Percentiles rank a stretch among this genome's conserved stretches.
Evolutionary conservation across 2,113 vertebrate genomes (phyloP).

Genomic region (Madoqua kirkii): DNA sequence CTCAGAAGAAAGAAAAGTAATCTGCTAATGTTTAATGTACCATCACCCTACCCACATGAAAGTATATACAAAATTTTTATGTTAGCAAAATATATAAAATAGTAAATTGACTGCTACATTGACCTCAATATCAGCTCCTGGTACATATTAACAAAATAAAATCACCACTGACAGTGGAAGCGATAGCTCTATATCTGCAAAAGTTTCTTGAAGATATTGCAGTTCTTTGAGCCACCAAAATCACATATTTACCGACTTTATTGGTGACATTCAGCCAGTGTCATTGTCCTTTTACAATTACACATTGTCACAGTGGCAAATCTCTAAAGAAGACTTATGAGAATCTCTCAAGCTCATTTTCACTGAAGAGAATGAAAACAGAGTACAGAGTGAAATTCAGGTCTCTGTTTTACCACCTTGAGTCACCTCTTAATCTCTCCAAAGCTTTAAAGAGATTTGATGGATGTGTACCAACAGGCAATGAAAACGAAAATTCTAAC

Average conservation of each 20-base stretch:
- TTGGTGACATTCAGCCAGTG: neutral
- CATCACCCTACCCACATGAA: neutral
- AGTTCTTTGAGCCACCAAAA: neutral
- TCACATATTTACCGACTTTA: neutral
- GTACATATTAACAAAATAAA: neutral
- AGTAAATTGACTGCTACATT: neutral
- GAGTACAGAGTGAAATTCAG: neutral
- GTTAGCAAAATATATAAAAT: neutral
- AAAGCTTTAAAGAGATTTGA: neutral
- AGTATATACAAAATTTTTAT: neutral
- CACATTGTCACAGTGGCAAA: neutral
- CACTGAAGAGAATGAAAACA: neutral
- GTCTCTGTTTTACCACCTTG: neutral
- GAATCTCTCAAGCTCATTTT: neutral
- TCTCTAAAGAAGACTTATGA: neutral
- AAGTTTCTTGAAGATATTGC: neutral
- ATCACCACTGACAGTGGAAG: neutral
- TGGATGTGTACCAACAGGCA: neutral
- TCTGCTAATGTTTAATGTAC: neutral
- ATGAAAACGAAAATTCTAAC: neutral
- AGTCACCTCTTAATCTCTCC: neutral
- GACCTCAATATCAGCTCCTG: neutral
- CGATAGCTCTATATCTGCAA: neutral
- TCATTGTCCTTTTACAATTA: neutral
- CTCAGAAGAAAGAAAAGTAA: neutral